Evolutionary conservation across 2,113 vertebrate genomes (phyloP), one percentile per base, ranked within the genome.

Genomic region (Empidonax alnorum): DNA sequence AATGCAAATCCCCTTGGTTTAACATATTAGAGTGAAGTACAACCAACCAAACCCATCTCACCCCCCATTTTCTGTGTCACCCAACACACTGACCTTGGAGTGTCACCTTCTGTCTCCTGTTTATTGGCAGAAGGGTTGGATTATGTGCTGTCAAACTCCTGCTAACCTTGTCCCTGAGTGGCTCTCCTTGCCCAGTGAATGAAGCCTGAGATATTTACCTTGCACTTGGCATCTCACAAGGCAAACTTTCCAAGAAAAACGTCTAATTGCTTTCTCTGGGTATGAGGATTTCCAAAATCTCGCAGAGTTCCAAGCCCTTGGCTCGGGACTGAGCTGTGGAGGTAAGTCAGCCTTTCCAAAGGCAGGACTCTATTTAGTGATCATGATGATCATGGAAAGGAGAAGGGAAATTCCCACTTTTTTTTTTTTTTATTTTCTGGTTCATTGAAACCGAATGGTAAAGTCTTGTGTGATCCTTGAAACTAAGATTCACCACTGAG

Each of bases 401-500:
- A 66, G 23, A 86, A 50, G 68, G 94, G 89, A 88, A 95, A 94
- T 91, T 83, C 95, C 95, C 91, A 15, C 23, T 35, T 23, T 17
- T 17, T 37, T 37, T 35, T 59, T 33, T 53, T 56, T 12, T 19
- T 49, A 58, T 91, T 52, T 53, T 12, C 84, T 74, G 69, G 47
- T 84, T 82, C n/a, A 20, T 35, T 91, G 89, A 90, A 89, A 93
- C 92, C 10, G 42, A 90, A 55, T 12, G 24, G 67, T 5, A 7
- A 73, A 33, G 71, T 9, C 2, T 3, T 61, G 82, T 78, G 9
- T 27, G 86, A 80, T 90, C 81, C 90, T 66, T 96, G 94, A 97
- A 97, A 97, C 96, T 84, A 58, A 56, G 94, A 95, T 95, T 96
- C 95, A 93, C 65, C 59, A 17, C 71, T 97, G 97, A 97, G 72